These are phyloP conservation scores for Hirundo rustica DNA, from an alignment of 2,797 vertebrate species.

Conservation along the genomic window DNA sequence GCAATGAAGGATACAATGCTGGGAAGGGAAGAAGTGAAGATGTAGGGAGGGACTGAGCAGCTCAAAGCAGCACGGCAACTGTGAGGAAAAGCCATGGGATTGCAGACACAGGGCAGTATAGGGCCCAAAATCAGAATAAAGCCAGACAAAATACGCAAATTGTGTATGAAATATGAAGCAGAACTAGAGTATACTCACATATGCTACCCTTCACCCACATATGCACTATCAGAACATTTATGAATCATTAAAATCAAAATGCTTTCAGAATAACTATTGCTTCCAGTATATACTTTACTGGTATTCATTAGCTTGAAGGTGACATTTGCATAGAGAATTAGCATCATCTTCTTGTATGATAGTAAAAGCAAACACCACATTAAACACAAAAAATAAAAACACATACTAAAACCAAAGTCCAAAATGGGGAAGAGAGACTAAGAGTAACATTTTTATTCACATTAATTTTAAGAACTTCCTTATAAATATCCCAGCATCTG, in stretches of 20 bases:
- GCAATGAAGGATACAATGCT: accelerated
- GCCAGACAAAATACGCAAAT: neutral
- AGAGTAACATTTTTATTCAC: neutral
- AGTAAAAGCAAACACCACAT: neutral
- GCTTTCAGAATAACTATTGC: neutral
- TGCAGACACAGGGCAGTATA: neutral
- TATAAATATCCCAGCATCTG: neutral
- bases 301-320: neutral
- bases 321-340: neutral
- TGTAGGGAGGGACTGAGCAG: neutral
- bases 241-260: neutral
- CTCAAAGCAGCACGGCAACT: neutral
- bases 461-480: neutral
- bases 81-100: neutral
- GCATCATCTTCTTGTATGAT: neutral
- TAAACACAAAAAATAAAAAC: neutral
- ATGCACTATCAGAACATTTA: neutral
- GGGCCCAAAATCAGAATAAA: neutral
- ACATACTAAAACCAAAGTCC: neutral
- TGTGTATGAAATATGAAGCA: neutral
- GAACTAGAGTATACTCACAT: neutral
- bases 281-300: neutral
- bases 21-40: neutral
- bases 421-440: neutral
- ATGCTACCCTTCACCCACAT: neutral